phyloP scores from a whole-genome alignment of 2,888 invertebrate genomes.

The Patella caerulea region DNA sequence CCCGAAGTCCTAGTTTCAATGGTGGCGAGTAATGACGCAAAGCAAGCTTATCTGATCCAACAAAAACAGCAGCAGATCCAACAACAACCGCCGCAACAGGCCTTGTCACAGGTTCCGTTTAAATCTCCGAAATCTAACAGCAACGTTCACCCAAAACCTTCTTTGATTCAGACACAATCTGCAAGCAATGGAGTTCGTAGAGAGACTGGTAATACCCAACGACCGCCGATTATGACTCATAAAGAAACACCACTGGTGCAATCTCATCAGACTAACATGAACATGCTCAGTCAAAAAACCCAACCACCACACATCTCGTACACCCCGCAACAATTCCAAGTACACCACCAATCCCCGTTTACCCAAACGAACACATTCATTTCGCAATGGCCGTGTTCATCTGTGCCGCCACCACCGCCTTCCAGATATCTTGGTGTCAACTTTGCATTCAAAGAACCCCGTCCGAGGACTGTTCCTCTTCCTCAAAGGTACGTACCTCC shows the following conservation, averaged over 20 bases:
- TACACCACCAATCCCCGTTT: not conserved
- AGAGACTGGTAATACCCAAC: too few relatives aligned
- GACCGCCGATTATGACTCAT: too few relatives aligned
- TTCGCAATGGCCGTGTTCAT: slow-evolving; percentile 2
- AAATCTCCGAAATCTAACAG: too few relatives aligned
- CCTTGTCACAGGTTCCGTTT: too few relatives aligned
- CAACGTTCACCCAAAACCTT: too few relatives aligned
- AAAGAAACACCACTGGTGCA: not conserved
- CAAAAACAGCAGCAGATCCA: not conserved
- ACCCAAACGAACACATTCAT: not conserved
- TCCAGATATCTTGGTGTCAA: not conserved
- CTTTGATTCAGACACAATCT: too few relatives aligned
- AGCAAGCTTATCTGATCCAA: not conserved
- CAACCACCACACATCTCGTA: not conserved
- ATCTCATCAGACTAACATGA: not conserved
- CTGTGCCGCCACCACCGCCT: not conserved
- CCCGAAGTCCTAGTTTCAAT: not conserved
- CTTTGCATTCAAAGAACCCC: slow-evolving; percentile 1
- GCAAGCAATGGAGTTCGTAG: too few relatives aligned
- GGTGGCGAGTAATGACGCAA: not conserved
- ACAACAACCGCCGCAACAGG: not conserved
- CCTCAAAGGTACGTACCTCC: not conserved
- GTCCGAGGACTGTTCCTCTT: not conserved
- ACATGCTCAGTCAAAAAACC: not conserved
- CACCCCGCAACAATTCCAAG: not conserved